Percentiles rank a stretch among this genome's conserved stretches.
Conservation (phyloP, 1,140 invertebrate genomes). For the Drosophila ohnishii region DNA sequence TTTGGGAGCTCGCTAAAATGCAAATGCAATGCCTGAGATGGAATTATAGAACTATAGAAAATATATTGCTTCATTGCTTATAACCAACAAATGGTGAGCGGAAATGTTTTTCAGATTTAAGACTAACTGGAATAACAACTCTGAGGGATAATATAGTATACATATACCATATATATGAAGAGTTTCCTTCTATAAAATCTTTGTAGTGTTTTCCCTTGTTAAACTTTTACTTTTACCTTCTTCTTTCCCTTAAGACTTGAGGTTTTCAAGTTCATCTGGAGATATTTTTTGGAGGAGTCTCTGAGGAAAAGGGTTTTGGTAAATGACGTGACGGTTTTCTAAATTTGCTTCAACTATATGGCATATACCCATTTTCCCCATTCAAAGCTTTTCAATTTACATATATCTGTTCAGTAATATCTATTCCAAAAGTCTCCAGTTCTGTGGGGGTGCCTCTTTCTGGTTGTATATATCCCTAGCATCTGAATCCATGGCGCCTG, state of each 20-base stretch:
- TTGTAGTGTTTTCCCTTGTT: neutral
- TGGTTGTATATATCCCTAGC: constrained; percentile 9
- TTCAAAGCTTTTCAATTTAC: constrained; percentile 18
- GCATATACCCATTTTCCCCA: neutral
- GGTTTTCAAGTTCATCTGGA: constrained; percentile 7
- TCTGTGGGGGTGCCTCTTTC: constrained; percentile 21
- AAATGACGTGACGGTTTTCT: neutral
- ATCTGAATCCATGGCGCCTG: constrained; percentile 39
- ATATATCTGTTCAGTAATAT: neutral
- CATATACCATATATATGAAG: too few species aligned
- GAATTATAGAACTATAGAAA: neutral
- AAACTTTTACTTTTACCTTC: neutral
- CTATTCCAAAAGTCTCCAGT: constrained; percentile 38
- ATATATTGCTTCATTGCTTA: too few species aligned
- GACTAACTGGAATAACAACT: neutral
- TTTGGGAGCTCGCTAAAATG: constrained; percentile 4
- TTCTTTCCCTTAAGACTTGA: neutral
- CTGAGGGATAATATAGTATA: neutral
- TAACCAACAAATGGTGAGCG: neutral
- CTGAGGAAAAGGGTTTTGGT: neutral
- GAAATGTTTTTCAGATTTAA: neutral
- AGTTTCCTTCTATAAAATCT: neutral
- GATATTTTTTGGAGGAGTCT: neutral
- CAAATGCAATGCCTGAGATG: neutral
- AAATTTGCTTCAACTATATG: neutral